Conservation (phyloP, 2,113 vertebrate genomes). For the Petromus typicus region DNA sequence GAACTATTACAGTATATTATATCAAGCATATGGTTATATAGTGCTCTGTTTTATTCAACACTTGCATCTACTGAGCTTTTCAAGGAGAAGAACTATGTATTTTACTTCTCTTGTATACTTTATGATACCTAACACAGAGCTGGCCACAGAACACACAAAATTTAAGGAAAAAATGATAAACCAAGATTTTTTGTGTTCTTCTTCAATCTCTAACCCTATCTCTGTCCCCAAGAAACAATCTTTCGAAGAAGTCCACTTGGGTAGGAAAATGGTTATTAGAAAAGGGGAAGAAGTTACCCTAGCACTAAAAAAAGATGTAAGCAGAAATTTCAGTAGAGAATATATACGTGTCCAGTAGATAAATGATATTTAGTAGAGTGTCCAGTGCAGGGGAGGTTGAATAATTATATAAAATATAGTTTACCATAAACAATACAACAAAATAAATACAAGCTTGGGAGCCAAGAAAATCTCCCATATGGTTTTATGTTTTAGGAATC, state of each 20-base stretch:
- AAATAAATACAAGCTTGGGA: slow-evolving; percentile 8
- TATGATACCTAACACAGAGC: background rate
- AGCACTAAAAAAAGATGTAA: slow-evolving; percentile 25
- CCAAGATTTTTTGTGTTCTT: background rate
- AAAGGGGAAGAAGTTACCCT: background rate
- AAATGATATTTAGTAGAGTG: background rate
- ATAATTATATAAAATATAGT: background rate
- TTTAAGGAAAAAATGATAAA: slow-evolving; percentile 54
- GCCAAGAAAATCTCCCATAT: background rate
- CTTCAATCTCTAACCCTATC: background rate
- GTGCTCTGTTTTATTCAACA: background rate
- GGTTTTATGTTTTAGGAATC: slow-evolving; percentile 38
- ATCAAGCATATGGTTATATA: background rate
- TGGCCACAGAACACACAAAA: background rate
- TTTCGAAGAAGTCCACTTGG: slow-evolving; percentile 13
- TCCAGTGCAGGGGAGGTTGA: background rate
- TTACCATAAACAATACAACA: background rate
- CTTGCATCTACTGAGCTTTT: slow-evolving; percentile 2
- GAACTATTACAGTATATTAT: background rate
- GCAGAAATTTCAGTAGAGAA: slow-evolving; percentile 16
- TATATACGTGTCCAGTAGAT: background rate
- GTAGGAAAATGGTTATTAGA: slow-evolving; percentile 3
- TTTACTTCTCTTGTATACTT: slow-evolving; percentile 21
- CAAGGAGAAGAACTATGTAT: background rate
- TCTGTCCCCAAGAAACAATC: background rate